Base-by-base conservation (phyloP, 2,888 invertebrate genomes). In the Slavum lentiscoides region DNA sequence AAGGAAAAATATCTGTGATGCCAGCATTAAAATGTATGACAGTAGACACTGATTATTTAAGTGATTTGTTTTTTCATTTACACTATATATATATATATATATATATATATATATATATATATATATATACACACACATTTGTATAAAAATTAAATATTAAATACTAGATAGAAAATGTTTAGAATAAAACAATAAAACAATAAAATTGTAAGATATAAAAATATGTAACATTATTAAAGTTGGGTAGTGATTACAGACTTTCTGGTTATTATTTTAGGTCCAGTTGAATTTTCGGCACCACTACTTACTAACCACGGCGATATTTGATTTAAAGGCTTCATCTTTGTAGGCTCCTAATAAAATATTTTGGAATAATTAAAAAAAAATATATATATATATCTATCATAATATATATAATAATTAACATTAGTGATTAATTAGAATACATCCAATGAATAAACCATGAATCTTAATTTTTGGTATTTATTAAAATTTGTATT, bases 181-280 rank as follows among this genome's bases (percentile, higher is more conserved):
- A 0, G 53, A 39, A 58, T 58, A 58, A 23, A 66, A 58, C 19
- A 66, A 19, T 58, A 19, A 67, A 30, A 4, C 30, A 30, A 30
- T 30, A 58, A 7, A 66, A 23, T 69, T 61, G 9, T 73, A 61
- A 17, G 23, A 9, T 39, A 21, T 53, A 3, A 30, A 30, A 30
- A 4, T 30, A 30, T 30, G 30, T 30, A 30, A 58, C 58, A 75
- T 19, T 37, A 53, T 88, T 89, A 92, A 85, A 94, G 89, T 87
- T 94, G 94, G 83, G 94, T 94, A 83, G 94, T 94, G 84, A 94
- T 94, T 85, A 94, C 94, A 83, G 94, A 93, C 88, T 94, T 94
- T 84, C 94, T 90, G 85, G 93, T 91, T 84, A 94, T 92, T 77
- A 91, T 90, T 70, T 91, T 91, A 83, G 91, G 90, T 85, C 89